Evolutionary conservation across 2,113 vertebrate species (phyloP), one percentile per base, ranked within the genome.

Genomic region (Paracanthobrama guichenoti): DNA sequence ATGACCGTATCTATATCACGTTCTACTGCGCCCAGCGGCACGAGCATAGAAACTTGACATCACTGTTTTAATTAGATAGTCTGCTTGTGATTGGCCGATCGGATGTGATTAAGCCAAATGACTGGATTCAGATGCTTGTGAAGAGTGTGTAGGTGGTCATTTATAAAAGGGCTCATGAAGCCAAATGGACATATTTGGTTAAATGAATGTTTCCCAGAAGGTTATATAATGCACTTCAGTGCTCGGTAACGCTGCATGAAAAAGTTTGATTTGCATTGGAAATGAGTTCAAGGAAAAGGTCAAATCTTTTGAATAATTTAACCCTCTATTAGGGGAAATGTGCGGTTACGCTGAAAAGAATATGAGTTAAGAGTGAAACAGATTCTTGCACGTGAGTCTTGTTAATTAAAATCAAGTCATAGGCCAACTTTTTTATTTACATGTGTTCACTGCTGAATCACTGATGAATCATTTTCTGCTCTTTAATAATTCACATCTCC

Each of bases 161-260:
- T 71, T 42, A 71, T 71, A 11, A 39, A 55, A 76, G 48, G 2
- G 2, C 28, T 7, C 48, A 35, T 18, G 7, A 76, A 31, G 50
- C 35, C 74, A 12, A 6, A n/a, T 42, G 9, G 39, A 11, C 35
- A n/a, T n/a, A n/a, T 71, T 42, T 42, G 10, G 22, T 6, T 22
- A 11, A 71, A 71, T 71, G 0, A 78, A 78, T 24, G 12, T 57
- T 75, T 76, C 74, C 74, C 74, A 76, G 74, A 76, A 59, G 53
- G 31, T 78, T 57, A 59, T 77, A 16, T 57, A 59, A 77, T 13
- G 31, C 22, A 7, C 2, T n/a, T 22, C 0, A 0, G 26, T 3
- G 50, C n/a, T 76, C 16, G 9, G 28, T 55, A 55, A 11, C 50
- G 35, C 18, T 35, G 11, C 26, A 39, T 3, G 22, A 57, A 22